Conservation (phyloP, 2,888 invertebrate genomes). For the Drosophila borealis region DNA sequence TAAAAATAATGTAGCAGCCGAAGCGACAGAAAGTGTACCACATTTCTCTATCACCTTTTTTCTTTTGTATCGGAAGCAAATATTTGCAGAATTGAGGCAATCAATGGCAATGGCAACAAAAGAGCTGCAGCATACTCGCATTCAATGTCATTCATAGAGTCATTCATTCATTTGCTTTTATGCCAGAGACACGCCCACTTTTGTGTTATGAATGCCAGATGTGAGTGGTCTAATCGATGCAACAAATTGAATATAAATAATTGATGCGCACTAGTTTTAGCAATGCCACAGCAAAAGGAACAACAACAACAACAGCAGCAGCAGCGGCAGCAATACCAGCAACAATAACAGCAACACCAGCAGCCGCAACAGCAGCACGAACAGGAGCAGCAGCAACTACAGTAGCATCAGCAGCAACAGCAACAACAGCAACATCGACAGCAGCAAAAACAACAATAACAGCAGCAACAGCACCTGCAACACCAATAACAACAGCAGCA, state of each 20-base stretch:
- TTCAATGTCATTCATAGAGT: slow-evolving; percentile 15
- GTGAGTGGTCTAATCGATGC: slow-evolving; percentile 68
- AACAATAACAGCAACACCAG: too few species aligned
- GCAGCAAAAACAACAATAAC: too few species aligned
- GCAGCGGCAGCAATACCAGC: too few species aligned
- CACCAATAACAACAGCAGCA: neutral
- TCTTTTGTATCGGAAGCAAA: slow-evolving; percentile 24
- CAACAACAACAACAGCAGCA: too few species aligned
- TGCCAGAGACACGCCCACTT: slow-evolving; percentile 16
- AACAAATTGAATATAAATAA: slow-evolving; percentile 77
- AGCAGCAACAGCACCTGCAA: too few species aligned
- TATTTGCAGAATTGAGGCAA: slow-evolving; percentile 40
- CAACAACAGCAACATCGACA: too few species aligned
- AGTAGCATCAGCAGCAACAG: too few species aligned
- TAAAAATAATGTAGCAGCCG: slow-evolving; percentile 7
- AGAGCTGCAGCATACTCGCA: slow-evolving; percentile 8
- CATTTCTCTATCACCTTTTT: slow-evolving; percentile 26
- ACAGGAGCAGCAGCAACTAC: too few species aligned
- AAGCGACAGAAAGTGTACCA: slow-evolving; percentile 24
- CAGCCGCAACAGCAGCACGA: too few species aligned
- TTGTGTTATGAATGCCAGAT: slow-evolving; percentile 53
- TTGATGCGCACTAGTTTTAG: slow-evolving; percentile 54
- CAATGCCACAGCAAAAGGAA: neutral
- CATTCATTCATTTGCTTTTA: slow-evolving; percentile 33
- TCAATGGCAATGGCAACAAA: slow-evolving; percentile 33